Evolutionary conservation across 2,797 vertebrate species (phyloP), one percentile per base, ranked within the genome.

Genomic region (Choloepus didactylus): DNA sequence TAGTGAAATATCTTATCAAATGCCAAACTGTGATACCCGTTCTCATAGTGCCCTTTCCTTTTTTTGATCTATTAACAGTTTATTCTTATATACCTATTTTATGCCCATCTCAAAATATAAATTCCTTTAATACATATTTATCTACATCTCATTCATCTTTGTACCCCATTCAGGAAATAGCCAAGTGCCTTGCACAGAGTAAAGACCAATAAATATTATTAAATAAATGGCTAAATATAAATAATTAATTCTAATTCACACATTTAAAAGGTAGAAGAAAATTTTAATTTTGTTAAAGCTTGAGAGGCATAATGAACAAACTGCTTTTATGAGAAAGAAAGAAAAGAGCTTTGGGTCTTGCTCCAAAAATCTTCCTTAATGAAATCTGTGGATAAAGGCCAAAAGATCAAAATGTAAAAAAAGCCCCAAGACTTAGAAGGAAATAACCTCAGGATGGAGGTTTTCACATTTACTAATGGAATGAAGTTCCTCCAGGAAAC

Each of bases 261-360:
- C 70, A 91, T 21, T 87, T 96, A 87, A 87, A 95, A 93, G 10
- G 49, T 35, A 92, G 9, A 87, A 93, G 87, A 91, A 93, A 79
- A 19, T 3, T 92, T 96, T 92, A 90, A 94, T 94, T 97, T 81
- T 91, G 23, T 91, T 93, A 89, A 87, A 82, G 56, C 51, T 77
- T 89, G 29, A 95, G 70, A 92, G 56, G 29, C 89, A 90, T 89
- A 76, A 73, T 73, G 54, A 97, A 93, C 46, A 95, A 88, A 29
- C 62, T 88, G 6, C 12, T 96, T 96, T 95, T 93, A 96, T 92
- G 83, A 91, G 14, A 56, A 94, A 95, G 73, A 15, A 19, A 29
- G 9, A 92, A 84, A 95, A 94, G 38, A 77, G 49, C 69, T 94
- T 89, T 84, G 62, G 69, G 35, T 85, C 87, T 96, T 84, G 35